Base-by-base conservation (phyloP, 2,888 invertebrate species). In the Hartigia nigra region DNA sequence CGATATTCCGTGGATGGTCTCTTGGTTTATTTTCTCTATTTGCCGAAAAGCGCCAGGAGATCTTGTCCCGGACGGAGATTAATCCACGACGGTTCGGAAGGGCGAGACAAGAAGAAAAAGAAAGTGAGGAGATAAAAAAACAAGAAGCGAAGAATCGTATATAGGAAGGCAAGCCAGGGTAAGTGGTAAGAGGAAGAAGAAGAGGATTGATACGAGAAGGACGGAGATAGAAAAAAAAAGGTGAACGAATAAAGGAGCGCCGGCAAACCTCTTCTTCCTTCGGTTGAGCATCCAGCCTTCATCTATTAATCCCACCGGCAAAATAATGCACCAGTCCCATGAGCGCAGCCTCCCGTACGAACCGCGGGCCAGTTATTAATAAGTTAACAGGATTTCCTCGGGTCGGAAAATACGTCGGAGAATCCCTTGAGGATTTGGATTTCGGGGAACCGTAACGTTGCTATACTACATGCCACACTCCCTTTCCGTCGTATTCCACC, bases 331-430 rank as follows among this genome's bases (percentile, higher is more conserved):
- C 77, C 86, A 80, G 80, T 77, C 80, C 81, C 79, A 75, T 82
- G 77, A 36, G 36, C 32, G 77, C 77, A 70, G 55, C 55, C 55
- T 55, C 55, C 0, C 55, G 55, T 55, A 23, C 79, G 70, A 69
- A 74, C 76, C 70, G 77, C 81, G 78, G 84, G 84, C 84, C 85
- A 84, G 86, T 88, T 88, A 89, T 89, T 89, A 90, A 89, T 89
- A 88, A 89, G 88, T 88, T 88, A 89, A 89, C 89, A 86, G 89
- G 89, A 88, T 89, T 90, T 88, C 87, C 89, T 84, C 84, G 84
- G 86, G 82, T 85, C 82, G 87, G 88, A 87, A 89, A 89, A 89
- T 88, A 87, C 86, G 83, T 79, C 81, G 80, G 82, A 84, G 85
- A 84, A 81, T 82, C 84, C 81, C 82, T 82, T 78, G 79, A 78